These are phyloP conservation scores for Cricetomys ansorgei DNA, from an alignment of 2,113 vertebrate species.

Conservation along the genomic window DNA sequence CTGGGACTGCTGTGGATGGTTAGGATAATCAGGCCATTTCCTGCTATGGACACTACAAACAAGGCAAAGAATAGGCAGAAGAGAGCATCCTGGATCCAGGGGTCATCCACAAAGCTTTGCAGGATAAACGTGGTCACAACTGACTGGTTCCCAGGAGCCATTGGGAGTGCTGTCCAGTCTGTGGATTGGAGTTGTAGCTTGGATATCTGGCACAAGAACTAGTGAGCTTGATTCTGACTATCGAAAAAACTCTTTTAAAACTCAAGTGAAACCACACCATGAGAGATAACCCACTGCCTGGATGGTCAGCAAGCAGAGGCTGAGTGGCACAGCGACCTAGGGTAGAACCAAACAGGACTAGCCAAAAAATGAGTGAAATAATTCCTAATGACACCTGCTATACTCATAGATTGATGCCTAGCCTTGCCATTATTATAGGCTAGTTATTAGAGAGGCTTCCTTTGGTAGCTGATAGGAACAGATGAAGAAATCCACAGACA, in stretches of 20 bases:
- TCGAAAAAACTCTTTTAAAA: not conserved
- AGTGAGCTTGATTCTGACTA: not conserved
- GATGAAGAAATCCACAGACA: too few relatives aligned
- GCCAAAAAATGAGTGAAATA: too few relatives aligned
- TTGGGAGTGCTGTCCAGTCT: not conserved
- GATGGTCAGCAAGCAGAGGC: too few relatives aligned
- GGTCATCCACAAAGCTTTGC: not conserved
- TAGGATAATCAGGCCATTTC: slow-evolving; percentile 53
- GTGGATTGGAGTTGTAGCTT: not conserved
- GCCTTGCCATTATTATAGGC: too few relatives aligned
- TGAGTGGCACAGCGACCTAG: too few relatives aligned
- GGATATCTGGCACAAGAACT: not conserved
- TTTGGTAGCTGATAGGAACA: too few relatives aligned
- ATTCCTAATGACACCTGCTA: too few relatives aligned
- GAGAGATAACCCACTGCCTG: too few relatives aligned
- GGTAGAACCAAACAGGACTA: too few relatives aligned
- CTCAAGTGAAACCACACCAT: too few relatives aligned
- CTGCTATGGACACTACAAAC: not conserved
- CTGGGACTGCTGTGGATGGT: slow-evolving; percentile 1
- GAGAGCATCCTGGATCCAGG: not conserved
- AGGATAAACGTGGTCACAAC: not conserved
- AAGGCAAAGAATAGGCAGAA: slow-evolving; percentile 55
- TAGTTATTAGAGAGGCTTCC: too few relatives aligned
- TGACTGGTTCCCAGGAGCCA: not conserved
- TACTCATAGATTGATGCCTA: too few relatives aligned